Evolutionary conservation across 2,113 vertebrate species (phyloP).

Genomic region (Nothoprocta perdicaria): DNA sequence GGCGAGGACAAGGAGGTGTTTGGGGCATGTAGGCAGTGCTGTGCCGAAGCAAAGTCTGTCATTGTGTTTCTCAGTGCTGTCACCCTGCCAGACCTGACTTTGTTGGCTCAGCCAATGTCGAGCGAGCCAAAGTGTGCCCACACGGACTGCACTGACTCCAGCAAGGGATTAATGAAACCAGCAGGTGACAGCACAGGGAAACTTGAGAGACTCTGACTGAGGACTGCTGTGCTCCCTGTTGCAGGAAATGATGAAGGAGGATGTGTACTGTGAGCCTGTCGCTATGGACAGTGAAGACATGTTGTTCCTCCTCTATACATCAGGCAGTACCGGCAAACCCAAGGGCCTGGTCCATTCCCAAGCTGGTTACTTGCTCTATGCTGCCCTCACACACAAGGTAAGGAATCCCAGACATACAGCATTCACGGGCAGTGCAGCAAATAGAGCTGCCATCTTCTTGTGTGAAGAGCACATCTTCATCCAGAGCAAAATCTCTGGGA

Average conservation of each 20-base stretch:
- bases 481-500: neutral
- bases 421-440: neutral
- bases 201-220: neutral
- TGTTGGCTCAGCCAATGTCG: neutral
- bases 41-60: neutral
- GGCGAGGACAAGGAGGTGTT: too few species aligned
- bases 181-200: neutral
- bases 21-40: too few species aligned
- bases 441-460: neutral
- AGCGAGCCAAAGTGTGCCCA: neutral
- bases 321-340: conserved; percentile 85
- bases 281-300: conserved; percentile 82
- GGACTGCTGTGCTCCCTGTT: neutral
- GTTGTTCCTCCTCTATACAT: conserved; percentile 83
- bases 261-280: conserved; percentile 76
- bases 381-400: conserved; percentile 83
- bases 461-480: neutral
- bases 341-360: conserved; percentile 86
- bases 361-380: conserved; percentile 83
- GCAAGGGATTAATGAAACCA: neutral
- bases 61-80: neutral
- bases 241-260: conserved; percentile 83
- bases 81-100: neutral
- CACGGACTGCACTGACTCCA: neutral
- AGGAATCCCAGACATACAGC: neutral